Base-by-base conservation (phyloP, 2,888 invertebrate species). In the Nysson spinosus region DNA sequence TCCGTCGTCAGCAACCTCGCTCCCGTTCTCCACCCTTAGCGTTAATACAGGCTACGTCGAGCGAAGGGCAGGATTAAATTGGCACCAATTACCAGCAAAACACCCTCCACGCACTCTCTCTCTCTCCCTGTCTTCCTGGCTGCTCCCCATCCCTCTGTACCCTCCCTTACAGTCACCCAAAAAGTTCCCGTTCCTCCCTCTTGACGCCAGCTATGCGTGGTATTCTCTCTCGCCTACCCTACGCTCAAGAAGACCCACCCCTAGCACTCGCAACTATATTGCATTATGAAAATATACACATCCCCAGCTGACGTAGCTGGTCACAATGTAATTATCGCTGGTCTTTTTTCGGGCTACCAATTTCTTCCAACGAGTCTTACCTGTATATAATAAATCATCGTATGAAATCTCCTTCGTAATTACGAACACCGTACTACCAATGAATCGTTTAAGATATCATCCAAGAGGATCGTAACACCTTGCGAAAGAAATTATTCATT, bases 61-160 rank as follows among this genome's bases (percentile, higher is more conserved):
- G 82, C 81, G 89, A 89, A 89, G 90, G 89, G 90, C 89, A 89
- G 89, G 89, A 89, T 89, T 89, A 90, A 90, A 90, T 90, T 90
- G 90, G 90, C 90, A 90, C 90, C 90, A 90, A 90, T 90, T 90
- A 90, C 90, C 90, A 90, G 90, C 88, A 90, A 90, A 90, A 89
- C 89, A 85, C 86, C 87, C 86, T 86, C 78, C 77, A 71, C 82
- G 78, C 77, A 79, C 77, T 78, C 77, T 75, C 76, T 87, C 87
- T 84, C 87, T n/a, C n/a, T n/a, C 85, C 81, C 83, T 80, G 80
- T 78, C 77, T 78, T 81, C 79, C 81, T 42, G 14, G n/a, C 51
- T 19, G 34, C 34, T 12, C 37, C 3, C 22, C 20, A 4, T 32
- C 19, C 16, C 77, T 42, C 40, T 35, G 22, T 20, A 22, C 44